Percentiles rank a stretch among this genome's conserved stretches.
These are phyloP conservation scores for Falco novaeseelandiae DNA, from an alignment of 2,797 vertebrate genomes.

Conservation along the genomic window DNA sequence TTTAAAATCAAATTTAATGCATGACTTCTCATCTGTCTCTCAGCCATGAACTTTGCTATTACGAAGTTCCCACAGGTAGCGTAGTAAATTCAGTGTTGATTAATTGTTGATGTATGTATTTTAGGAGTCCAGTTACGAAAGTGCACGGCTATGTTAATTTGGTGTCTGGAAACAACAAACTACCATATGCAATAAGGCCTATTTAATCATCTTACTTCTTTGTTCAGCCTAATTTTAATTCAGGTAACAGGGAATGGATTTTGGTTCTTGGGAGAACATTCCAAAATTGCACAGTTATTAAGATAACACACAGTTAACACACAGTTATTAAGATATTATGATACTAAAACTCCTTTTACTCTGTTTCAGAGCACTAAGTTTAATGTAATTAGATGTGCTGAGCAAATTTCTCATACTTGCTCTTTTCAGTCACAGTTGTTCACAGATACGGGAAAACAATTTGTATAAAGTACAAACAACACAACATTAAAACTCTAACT, in stretches of 20 bases:
- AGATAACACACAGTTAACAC: neutral
- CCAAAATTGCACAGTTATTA: neutral
- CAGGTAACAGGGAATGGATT: neutral
- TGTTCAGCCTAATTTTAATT: neutral
- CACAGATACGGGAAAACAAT: neutral
- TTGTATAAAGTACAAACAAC: neutral
- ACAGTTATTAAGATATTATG: neutral
- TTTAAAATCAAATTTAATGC: conserved; percentile 43
- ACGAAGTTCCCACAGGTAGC: conserved; percentile 13
- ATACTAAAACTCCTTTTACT: neutral
- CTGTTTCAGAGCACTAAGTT: neutral
- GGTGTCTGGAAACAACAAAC: conserved; percentile 18
- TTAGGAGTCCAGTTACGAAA: conserved; percentile 49
- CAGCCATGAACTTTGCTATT: conserved; percentile 2
- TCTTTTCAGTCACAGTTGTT: neutral
- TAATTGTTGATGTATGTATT: conserved; percentile 34
- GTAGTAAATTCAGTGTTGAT: conserved; percentile 11
- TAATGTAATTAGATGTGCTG: neutral
- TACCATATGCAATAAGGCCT: neutral
- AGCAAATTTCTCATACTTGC: neutral
- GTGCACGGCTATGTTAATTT: neutral
- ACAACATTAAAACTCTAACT: neutral
- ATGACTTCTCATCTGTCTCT: conserved; percentile 1
- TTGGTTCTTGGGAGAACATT: neutral
- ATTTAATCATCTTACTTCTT: neutral